Conservation (phyloP, 2,797 vertebrate genomes). For the Monodelphis domestica region DNA sequence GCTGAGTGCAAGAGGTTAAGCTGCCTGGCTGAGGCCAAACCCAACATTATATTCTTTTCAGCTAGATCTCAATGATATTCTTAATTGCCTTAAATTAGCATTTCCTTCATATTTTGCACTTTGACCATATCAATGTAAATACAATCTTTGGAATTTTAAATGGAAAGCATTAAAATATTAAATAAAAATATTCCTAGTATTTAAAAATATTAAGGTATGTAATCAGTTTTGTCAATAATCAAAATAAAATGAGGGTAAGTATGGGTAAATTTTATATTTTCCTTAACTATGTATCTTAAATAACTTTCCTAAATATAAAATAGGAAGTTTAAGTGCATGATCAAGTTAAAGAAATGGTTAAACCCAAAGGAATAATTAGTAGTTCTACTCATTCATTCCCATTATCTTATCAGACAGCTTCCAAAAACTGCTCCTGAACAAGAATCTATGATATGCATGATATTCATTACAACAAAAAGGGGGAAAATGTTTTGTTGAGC, state of each 20-base stretch:
- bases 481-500: slow-evolving; percentile 46
- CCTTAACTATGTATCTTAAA: slow-evolving; percentile 53
- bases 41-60: slow-evolving; percentile 68
- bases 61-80: slow-evolving; percentile 61
- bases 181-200: slow-evolving; percentile 41
- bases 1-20: slow-evolving; percentile 89
- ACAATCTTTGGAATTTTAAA: slow-evolving; percentile 50
- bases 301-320: slow-evolving; percentile 57
- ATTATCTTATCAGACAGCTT: slow-evolving; percentile 46
- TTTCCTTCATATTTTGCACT: slow-evolving; percentile 46
- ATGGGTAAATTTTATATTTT: neutral
- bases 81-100: slow-evolving; percentile 67
- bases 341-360: slow-evolving; percentile 61
- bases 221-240: slow-evolving; percentile 46
- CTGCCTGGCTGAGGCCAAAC: slow-evolving; percentile 82
- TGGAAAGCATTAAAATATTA: neutral
- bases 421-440: neutral
- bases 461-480: slow-evolving; percentile 1
- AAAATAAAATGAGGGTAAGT: slow-evolving; percentile 68
- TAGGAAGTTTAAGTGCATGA: slow-evolving; percentile 46
- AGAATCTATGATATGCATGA: slow-evolving; percentile 58
- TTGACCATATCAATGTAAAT: slow-evolving; percentile 42
- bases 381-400: slow-evolving; percentile 60
- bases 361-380: slow-evolving; percentile 53
- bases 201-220: slow-evolving; percentile 45